These are phyloP conservation scores for Lacerta viridis DNA, from an alignment of 2,797 vertebrate species.

Conservation along the genomic window DNA sequence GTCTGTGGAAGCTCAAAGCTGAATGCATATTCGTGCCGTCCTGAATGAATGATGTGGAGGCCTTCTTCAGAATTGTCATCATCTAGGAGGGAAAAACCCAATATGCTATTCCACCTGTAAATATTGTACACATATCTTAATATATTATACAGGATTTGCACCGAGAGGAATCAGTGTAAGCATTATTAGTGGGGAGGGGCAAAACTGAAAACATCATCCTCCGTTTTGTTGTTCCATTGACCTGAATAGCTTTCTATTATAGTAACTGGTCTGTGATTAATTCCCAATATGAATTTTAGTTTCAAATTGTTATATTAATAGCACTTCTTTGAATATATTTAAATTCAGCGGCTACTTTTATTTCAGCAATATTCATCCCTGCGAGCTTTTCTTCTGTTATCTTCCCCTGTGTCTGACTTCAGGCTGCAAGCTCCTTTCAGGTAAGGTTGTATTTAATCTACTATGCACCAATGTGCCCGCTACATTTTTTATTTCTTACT, in stretches of 20 bases:
- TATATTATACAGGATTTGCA: not conserved
- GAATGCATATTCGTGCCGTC: constrained; percentile 97
- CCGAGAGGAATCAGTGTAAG: accelerated
- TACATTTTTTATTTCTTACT: constrained; percentile 18
- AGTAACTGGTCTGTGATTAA: not conserved
- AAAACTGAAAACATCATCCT: not conserved
- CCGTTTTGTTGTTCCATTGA: not conserved
- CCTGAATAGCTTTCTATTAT: not conserved
- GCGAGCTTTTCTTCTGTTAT: not conserved
- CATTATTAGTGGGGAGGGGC: not conserved
- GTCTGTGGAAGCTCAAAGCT: constrained; percentile 98
- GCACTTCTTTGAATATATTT: not conserved
- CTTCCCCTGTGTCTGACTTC: not conserved
- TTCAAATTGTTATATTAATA: not conserved
- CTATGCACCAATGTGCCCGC: not conserved
- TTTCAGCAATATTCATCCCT: not conserved
- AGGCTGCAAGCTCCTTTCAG: not conserved
- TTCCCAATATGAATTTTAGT: constrained; percentile 5
- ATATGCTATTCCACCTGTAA: constrained; percentile 28
- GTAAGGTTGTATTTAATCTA: not conserved
- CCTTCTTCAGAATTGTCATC: constrained; percentile 93
- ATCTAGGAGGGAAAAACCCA: constrained; percentile 67
- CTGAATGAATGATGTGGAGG: constrained; percentile 91
- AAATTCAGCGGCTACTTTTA: not conserved
- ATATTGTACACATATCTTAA: not conserved